A percentile compares a stretch with the other conserved stretches of the same genome.
Conservation (phyloP, 2,113 vertebrate genomes). For the Sarotherodon lohbergeri region DNA sequence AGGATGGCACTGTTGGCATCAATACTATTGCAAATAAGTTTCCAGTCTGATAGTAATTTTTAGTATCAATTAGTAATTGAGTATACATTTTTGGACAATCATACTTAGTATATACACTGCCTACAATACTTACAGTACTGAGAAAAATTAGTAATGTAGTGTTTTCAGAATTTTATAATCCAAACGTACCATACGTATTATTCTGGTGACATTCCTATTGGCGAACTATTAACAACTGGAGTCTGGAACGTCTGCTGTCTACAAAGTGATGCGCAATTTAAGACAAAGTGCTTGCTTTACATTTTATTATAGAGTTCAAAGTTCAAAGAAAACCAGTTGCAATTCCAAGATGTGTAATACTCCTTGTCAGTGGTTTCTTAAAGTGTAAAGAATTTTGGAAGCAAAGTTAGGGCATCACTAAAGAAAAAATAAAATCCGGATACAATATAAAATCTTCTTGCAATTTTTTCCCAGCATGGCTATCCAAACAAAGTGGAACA, state of each 20-base stretch:
- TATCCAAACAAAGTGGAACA: not conserved
- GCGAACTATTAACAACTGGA: not conserved
- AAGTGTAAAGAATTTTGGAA: not conserved
- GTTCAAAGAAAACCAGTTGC: slow-evolving; percentile 24
- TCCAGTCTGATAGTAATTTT: not conserved
- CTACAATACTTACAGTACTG: not conserved
- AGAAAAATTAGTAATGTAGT: not conserved
- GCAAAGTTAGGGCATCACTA: not conserved
- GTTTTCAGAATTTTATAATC: not conserved
- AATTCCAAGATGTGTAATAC: slow-evolving; percentile 26
- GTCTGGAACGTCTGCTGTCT: fast-evolving
- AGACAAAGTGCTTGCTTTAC: not conserved
- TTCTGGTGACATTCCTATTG: not conserved
- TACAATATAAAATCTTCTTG: not conserved
- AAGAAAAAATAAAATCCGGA: fast-evolving
- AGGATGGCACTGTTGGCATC: not conserved
- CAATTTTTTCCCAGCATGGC: fast-evolving
- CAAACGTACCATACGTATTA: not conserved
- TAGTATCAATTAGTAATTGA: not conserved
- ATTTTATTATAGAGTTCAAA: not conserved
- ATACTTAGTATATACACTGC: not conserved
- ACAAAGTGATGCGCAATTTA: not conserved
- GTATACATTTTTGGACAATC: not conserved
- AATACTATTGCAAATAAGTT: not conserved
- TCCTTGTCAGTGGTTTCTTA: not conserved